Percentiles rank a stretch among this genome's conserved stretches.
These are phyloP conservation scores for Lochmaea crataegi DNA, from an alignment of 2,888 invertebrate genomes.

Conservation along the genomic window DNA sequence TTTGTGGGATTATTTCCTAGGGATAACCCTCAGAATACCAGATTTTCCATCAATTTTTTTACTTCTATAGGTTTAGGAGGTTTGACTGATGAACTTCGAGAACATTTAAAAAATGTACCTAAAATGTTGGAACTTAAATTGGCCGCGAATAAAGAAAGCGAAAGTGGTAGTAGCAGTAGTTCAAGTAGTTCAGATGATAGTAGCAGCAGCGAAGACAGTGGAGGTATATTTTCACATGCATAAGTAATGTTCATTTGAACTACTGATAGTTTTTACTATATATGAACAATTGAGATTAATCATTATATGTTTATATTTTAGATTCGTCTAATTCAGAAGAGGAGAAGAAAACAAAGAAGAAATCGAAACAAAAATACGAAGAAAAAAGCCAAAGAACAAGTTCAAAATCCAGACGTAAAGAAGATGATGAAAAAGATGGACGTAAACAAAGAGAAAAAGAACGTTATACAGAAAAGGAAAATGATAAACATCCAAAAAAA, in stretches of 20 bases:
- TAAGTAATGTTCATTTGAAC: too few relatives aligned
- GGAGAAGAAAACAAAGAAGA: conserved; percentile 45
- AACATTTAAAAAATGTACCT: conserved; percentile 57
- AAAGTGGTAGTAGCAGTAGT: conserved; percentile 49
- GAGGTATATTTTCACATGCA: conserved; percentile 40
- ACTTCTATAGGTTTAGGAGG: conserved; percentile 97
- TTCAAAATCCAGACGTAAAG: conserved; percentile 19
- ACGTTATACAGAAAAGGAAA: conserved; percentile 29
- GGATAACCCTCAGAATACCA: conserved; percentile 94
- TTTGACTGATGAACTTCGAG: conserved; percentile 82
- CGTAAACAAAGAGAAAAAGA: conserved; percentile 35
- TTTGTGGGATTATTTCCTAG: conserved; percentile 95
- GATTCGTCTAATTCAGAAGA: conserved; percentile 54
- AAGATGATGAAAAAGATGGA: conserved; percentile 27
- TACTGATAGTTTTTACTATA: too few relatives aligned
- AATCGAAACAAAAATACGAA: conserved; percentile 39
- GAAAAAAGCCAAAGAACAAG: conserved; percentile 29
- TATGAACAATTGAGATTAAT: background rate
- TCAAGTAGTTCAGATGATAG: conserved; percentile 36
- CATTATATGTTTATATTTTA: conserved; percentile 19
- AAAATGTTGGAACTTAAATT: conserved; percentile 45
- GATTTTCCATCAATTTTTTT: conserved; percentile 98
- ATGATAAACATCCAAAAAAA: conserved; percentile 23
- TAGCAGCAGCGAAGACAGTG: conserved; percentile 40
- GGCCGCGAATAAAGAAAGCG: conserved; percentile 47